Conservation (phyloP, 53 echinoderm and acorn worm genomes). For the Stichopus horrens region DNA sequence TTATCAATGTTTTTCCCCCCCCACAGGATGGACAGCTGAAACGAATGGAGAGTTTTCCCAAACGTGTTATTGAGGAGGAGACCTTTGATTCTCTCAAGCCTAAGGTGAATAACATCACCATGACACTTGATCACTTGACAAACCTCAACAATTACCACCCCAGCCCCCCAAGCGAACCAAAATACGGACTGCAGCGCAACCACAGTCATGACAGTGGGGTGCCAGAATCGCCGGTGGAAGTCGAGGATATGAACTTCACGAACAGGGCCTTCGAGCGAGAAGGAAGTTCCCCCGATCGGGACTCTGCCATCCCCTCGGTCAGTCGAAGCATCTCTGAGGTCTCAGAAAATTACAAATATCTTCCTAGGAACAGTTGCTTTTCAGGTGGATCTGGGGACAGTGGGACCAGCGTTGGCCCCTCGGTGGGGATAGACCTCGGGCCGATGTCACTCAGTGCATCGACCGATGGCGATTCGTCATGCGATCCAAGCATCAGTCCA, state of each 20-base stretch:
- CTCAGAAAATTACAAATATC: too few species aligned
- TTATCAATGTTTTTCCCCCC: neutral
- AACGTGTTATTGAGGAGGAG: neutral
- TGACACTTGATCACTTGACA: neutral
- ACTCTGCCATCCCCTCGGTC: neutral
- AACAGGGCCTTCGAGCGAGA: neutral
- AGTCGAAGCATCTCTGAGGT: neutral
- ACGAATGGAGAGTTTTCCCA: too few species aligned
- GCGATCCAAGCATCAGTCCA: neutral
- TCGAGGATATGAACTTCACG: neutral
- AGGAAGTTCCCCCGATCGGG: neutral
- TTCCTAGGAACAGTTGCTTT: neutral
- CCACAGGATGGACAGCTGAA: constrained; percentile 4
- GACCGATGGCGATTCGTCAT: neutral
- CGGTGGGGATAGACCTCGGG: neutral
- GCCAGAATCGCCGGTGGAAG: constrained; percentile 1
- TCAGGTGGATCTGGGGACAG: constrained; percentile 15
- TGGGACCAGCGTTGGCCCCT: neutral
- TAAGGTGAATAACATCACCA: neutral
- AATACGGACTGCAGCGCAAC: neutral
- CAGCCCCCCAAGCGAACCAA: constrained; percentile 11
- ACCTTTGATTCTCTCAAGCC: neutral
- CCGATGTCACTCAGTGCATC: neutral
- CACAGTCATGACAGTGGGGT: constrained; percentile 32
- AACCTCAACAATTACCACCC: neutral